phyloP scores from a whole-genome alignment of 2,113 vertebrate species.

The Myotis brandtii region DNA sequence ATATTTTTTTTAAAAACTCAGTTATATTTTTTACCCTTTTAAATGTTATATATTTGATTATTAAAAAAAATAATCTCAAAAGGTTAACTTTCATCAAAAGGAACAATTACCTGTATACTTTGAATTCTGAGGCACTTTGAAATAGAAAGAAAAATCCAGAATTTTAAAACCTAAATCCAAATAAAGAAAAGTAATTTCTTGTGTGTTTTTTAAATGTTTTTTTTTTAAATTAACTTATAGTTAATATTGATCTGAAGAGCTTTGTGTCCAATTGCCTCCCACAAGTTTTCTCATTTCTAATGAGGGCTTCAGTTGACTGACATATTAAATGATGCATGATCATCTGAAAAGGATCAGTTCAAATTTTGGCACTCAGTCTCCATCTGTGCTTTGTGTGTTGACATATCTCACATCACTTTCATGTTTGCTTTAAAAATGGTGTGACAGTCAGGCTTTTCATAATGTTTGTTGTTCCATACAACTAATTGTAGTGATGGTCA shows the following conservation, averaged over 20 bases:
- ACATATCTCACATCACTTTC: conserved; percentile 21
- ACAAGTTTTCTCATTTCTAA: conserved; percentile 24
- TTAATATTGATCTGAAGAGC: not conserved
- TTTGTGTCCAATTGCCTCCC: conserved; percentile 52
- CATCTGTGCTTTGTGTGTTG: conserved; percentile 72
- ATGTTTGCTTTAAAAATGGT: conserved; percentile 62
- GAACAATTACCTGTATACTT: not conserved
- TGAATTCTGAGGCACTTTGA: not conserved
- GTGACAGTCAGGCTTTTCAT: conserved; percentile 13
- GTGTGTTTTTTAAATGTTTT: no score
- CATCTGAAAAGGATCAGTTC: conserved; percentile 62
- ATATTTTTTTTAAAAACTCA: not conserved
- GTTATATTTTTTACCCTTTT: not conserved
- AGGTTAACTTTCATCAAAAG: not conserved
- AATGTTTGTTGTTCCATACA: conserved; percentile 61
- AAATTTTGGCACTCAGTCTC: conserved; percentile 59
- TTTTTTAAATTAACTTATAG: not conserved
- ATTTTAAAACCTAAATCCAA: not conserved
- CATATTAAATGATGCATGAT: conserved; percentile 77
- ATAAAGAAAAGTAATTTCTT: not conserved
- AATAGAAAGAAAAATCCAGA: not conserved
- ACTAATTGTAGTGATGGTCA: conserved; percentile 44
- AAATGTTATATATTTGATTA: not conserved
- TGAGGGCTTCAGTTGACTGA: conserved; percentile 54
- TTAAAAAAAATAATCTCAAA: not conserved